A percentile compares a stretch with the other conserved stretches of the same genome.
Conservation (phyloP, 2,888 invertebrate genomes). For the Notocelia uddmanniana region DNA sequence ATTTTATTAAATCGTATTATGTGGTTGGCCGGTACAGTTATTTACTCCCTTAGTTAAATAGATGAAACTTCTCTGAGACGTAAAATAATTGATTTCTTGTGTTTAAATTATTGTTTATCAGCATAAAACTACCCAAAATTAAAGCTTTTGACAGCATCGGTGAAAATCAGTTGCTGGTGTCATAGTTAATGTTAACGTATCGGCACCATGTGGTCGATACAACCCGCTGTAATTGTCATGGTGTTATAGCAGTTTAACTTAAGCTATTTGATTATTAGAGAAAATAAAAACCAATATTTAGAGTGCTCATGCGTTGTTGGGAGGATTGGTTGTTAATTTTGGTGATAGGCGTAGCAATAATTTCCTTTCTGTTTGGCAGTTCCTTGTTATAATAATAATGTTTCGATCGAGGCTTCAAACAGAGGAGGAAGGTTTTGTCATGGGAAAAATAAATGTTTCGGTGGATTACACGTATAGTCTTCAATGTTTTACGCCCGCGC, state of each 20-base stretch:
- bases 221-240: neutral
- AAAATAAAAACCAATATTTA: neutral
- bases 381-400: neutral
- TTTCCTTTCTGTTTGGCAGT: neutral
- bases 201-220: neutral
- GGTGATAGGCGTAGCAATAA: neutral
- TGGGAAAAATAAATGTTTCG: neutral
- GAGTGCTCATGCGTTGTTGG: neutral
- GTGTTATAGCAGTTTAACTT: neutral
- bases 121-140: neutral
- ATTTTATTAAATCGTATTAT: neutral
- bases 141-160: neutral
- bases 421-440: neutral
- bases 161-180: too few species aligned
- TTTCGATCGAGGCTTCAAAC: neutral
- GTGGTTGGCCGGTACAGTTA: neutral
- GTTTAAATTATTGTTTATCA: too few species aligned
- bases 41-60: too few species aligned
- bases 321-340: neutral
- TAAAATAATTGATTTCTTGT: too few species aligned
- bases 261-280: neutral
- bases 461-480: too few species aligned
- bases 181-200: too few species aligned
- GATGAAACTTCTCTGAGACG: too few species aligned
- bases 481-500: too few species aligned